Evolutionary conservation across 1,140 invertebrate species (phyloP).

Genomic region (Oreohelix idahoensis): DNA sequence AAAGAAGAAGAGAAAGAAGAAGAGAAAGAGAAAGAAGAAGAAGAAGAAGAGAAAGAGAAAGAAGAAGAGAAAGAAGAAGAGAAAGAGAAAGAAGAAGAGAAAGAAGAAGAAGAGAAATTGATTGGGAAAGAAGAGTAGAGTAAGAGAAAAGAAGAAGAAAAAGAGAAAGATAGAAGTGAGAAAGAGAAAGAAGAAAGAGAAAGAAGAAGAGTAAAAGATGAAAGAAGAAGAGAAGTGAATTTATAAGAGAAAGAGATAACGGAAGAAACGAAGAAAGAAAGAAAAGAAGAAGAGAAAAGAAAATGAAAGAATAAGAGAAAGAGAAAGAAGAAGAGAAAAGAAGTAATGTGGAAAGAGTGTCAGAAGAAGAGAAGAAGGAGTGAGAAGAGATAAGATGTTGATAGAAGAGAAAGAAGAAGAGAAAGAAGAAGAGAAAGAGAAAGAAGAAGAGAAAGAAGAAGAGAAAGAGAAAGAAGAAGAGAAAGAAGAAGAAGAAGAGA

Average conservation of each 20-base stretch:
- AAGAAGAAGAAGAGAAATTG: not conserved
- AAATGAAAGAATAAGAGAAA: too few species aligned
- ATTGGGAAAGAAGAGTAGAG: not conserved
- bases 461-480: not conserved
- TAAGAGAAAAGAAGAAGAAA: not conserved
- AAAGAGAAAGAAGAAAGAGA: too few species aligned
- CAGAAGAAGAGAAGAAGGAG: too few species aligned
- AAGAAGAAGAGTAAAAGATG: too few species aligned
- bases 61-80: not conserved
- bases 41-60: not conserved
- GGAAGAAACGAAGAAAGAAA: too few species aligned
- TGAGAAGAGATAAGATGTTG: too few species aligned
- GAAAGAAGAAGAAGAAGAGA: not conserved
- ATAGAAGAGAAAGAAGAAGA: not conserved
- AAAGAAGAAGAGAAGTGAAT: too few species aligned
- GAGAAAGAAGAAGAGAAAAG: too few species aligned
- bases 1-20: not conserved
- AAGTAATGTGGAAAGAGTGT: too few species aligned
- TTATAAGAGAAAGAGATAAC: too few species aligned
- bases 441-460: not conserved
- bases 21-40: not conserved
- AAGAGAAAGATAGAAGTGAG: too few species aligned
- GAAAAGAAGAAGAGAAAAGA: too few species aligned
- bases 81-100: not conserved
- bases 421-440: not conserved